Base-by-base conservation (phyloP, 2,113 vertebrate species). In the Erythrolamprus reginae region DNA sequence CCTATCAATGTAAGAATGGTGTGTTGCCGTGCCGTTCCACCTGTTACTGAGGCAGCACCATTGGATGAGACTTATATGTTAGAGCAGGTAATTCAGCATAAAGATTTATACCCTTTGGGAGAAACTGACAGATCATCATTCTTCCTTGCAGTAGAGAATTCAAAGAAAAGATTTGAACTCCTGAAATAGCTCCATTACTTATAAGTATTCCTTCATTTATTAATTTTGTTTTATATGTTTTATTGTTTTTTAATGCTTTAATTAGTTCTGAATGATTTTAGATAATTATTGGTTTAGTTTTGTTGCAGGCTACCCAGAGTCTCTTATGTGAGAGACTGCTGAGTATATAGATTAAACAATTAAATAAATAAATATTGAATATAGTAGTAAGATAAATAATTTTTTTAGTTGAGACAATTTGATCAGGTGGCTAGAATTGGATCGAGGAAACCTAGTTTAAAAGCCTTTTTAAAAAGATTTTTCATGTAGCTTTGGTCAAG, bases 1-100 rank as follows among this genome's bases (percentile, higher is more conserved):
- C 98, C 99, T 1, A 84, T 99, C 90, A 96, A 94, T 24, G 99
- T 99, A 28, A 97, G 96, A 90, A 97, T 99, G 98, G 98, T 98
- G 0, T 99, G 99, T 95, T 99, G 98, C 90, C 98, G 98, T 88
- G 98, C 98, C 85, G 97, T 96, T 92, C 95, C 96, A 1, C 91
- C 95, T 4, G 17, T 94, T 21, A 15, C 92, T 84, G 97, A 97
- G 0, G 56, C 95, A 82, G 98, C 97, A n/a, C n/a, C n/a, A 89
- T 13, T 96, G 24, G 96, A 96, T 52, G 97, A 97, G 6, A 91
- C 95, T 91, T 96, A 97, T 3, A 94, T 97, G 55, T 94, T 92
- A 56, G 97, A 97, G 93, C 95, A 97, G 97, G 97, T 98, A 96
- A 84, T 3, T 7, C 82, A 82, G 15, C 19, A 4, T 47, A 87